Evolutionary conservation across 2,797 vertebrate species (phyloP).

Genomic region (Psittacula derbiana): DNA sequence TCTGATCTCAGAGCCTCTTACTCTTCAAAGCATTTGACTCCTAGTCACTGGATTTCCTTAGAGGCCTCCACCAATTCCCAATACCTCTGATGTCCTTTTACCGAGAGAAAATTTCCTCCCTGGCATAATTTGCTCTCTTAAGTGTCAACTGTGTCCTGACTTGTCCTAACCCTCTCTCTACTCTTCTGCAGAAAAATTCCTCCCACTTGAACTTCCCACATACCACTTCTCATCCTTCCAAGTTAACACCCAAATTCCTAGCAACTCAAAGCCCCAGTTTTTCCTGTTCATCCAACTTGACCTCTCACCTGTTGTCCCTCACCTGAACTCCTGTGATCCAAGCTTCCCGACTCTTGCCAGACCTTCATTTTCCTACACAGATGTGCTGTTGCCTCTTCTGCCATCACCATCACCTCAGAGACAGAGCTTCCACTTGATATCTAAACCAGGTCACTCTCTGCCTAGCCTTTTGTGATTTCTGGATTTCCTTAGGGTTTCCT

Average conservation of each 20-base stretch:
- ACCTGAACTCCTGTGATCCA: background rate
- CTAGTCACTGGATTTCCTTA: background rate
- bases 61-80: background rate
- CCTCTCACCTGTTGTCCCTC: background rate
- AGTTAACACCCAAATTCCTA: background rate
- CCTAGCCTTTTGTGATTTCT: background rate
- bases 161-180: background rate
- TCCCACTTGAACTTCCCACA: background rate
- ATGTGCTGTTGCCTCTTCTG: background rate
- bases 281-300: background rate
- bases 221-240: background rate
- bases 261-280: background rate
- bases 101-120: background rate
- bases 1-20: background rate
- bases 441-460: background rate
- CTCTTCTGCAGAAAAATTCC: background rate
- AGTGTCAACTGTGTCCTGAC: accelerated
- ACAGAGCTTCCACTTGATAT: background rate
- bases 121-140: background rate
- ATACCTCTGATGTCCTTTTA: background rate
- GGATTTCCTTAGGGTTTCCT: background rate
- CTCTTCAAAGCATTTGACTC: background rate
- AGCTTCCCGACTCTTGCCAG: background rate
- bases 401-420: background rate
- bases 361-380: background rate